Percentiles rank a stretch among this genome's conserved stretches.
Evolutionary conservation across 2,888 invertebrate species (phyloP).

Genomic region (Protophormia terraenovae): DNA sequence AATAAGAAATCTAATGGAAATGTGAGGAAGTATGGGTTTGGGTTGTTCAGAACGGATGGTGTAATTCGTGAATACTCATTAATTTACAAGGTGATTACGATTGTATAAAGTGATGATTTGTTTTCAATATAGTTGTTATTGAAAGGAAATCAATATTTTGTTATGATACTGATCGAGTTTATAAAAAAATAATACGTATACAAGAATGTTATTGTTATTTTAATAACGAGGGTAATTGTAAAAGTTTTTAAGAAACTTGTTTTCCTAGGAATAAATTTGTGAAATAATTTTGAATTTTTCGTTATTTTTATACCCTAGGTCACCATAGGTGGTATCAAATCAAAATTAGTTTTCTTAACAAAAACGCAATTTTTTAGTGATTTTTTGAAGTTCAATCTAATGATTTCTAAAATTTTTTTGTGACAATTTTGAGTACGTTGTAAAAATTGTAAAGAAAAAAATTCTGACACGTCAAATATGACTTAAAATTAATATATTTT

Average conservation of each 20-base stretch:
- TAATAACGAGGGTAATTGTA: not conserved
- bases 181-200: not conserved
- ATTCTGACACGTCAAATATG: too few relatives aligned
- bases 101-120: conserved; percentile 33
- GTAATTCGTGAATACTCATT: conserved; percentile 8
- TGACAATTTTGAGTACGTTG: too few relatives aligned
- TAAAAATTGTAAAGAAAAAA: too few relatives aligned
- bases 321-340: too few relatives aligned
- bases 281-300: too few relatives aligned
- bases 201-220: not conserved
- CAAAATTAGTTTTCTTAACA: too few relatives aligned
- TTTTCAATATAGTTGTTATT: conserved; percentile 39
- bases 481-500: too few relatives aligned
- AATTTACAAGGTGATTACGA: conserved; percentile 49
- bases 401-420: too few relatives aligned
- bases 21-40: conserved; percentile 13
- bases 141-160: conserved; percentile 21
- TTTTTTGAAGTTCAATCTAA: too few relatives aligned
- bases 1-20: not conserved
- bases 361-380: too few relatives aligned
- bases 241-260: not conserved
- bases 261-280: too few relatives aligned
- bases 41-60: conserved; percentile 23
- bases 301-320: too few relatives aligned
- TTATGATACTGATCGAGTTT: not conserved